Percentiles rank a stretch among this genome's conserved stretches.
Evolutionary conservation across 2,113 vertebrate species (phyloP).

Genomic region (Eudyptes chrysolophus): DNA sequence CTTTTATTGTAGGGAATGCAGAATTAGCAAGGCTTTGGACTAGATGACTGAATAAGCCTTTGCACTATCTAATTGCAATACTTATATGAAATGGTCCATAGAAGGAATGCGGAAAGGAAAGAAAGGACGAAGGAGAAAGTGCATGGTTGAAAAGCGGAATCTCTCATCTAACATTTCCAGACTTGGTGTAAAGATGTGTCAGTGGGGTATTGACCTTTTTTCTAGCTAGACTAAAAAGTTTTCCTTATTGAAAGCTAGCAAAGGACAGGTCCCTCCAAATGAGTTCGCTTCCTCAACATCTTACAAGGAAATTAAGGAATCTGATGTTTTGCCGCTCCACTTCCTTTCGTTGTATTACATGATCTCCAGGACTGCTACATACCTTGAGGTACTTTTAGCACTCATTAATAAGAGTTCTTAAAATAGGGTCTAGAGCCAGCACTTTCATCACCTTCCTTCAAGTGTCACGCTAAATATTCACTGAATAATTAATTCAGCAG

Average conservation of each 20-base stretch:
- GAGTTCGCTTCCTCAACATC: not conserved
- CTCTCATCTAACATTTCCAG: not conserved
- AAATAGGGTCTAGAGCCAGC: constrained; percentile 5
- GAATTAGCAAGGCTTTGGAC: not conserved
- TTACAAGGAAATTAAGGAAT: not conserved
- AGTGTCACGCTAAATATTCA: constrained; percentile 17
- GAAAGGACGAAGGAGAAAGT: not conserved
- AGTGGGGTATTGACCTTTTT: not conserved
- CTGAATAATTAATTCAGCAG: constrained; percentile 34
- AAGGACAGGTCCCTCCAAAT: not conserved
- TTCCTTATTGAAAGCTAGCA: not conserved
- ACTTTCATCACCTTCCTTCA: constrained; percentile 1
- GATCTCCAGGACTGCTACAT: not conserved
- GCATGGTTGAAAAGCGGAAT: not conserved
- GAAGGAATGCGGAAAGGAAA: not conserved
- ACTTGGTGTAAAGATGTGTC: not conserved
- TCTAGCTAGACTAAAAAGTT: not conserved
- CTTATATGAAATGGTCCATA: not conserved
- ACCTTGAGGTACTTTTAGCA: not conserved
- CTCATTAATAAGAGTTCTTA: constrained; percentile 26
- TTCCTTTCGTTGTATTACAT: not conserved
- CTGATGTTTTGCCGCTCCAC: not conserved
- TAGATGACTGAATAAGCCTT: not conserved
- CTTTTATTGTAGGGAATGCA: not conserved
- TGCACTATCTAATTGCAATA: not conserved